These are phyloP conservation scores for Malurus leucopterus DNA, from an alignment of 2,797 vertebrate species.

Conservation along the genomic window DNA sequence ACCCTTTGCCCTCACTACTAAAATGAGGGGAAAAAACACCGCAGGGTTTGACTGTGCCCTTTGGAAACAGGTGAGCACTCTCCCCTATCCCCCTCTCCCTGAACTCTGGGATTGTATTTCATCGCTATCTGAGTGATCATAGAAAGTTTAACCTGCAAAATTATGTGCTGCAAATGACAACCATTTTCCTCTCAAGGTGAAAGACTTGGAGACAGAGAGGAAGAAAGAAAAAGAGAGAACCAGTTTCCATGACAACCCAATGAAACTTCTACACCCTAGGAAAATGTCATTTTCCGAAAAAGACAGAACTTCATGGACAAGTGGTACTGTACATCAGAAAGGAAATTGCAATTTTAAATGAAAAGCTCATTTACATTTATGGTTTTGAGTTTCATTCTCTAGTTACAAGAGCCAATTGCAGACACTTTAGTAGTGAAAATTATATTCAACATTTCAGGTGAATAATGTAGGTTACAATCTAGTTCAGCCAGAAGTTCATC, in stretches of 20 bases:
- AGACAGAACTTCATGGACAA: constrained; percentile 49
- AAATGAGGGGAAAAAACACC: neutral
- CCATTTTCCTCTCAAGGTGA: constrained; percentile 53
- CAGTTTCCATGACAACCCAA: constrained; percentile 57
- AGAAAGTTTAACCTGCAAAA: constrained; percentile 55
- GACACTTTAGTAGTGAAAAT: constrained; percentile 39
- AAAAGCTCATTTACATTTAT: constrained; percentile 56
- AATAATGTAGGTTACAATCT: neutral
- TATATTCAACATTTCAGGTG: neutral
- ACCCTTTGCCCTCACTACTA: neutral
- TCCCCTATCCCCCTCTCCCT: neutral
- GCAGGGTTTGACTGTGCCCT: neutral
- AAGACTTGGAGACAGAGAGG: constrained; percentile 1
- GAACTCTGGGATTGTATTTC: neutral
- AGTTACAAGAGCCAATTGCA: constrained; percentile 7
- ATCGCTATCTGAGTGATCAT: neutral
- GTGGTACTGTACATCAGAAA: constrained; percentile 11
- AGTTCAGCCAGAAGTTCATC: neutral
- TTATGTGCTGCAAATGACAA: constrained; percentile 29
- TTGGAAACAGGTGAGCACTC: neutral
- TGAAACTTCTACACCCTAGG: neutral
- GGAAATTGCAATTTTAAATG: constrained; percentile 37
- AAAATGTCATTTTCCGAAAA: constrained; percentile 42
- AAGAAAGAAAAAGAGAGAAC: neutral
- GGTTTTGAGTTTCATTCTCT: constrained; percentile 34